phyloP scores from a whole-genome alignment of 2,888 invertebrate genomes.

The Ochropleura leucogaster region DNA sequence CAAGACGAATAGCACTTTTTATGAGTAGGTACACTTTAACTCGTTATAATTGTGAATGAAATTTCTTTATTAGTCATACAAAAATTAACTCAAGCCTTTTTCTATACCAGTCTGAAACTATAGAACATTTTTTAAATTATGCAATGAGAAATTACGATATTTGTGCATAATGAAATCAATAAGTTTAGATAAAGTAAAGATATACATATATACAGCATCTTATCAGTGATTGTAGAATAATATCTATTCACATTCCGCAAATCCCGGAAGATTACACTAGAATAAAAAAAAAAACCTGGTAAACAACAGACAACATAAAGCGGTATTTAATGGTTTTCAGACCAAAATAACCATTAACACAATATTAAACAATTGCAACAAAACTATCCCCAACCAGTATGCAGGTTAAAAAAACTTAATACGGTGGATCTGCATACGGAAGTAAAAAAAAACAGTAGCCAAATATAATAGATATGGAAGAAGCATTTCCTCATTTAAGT shows the following conservation, averaged over 20 bases:
- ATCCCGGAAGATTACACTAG: neutral
- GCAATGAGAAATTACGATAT: neutral
- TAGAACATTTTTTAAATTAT: neutral
- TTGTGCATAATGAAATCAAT: neutral
- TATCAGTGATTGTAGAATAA: conserved; percentile 4
- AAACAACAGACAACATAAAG: neutral
- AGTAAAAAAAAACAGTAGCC: conserved; percentile 28
- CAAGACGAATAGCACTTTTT: neutral
- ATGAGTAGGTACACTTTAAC: neutral
- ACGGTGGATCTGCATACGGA: conserved; percentile 13
- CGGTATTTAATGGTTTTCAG: neutral
- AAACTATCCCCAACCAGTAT: neutral
- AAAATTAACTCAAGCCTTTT: neutral
- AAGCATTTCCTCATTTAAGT: conserved; percentile 29
- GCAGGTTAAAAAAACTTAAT: neutral
- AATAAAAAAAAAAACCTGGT: neutral
- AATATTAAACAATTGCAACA: neutral
- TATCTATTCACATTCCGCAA: neutral
- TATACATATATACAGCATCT: neutral
- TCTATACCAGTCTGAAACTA: neutral
- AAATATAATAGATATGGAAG: conserved; percentile 37
- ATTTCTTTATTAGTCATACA: neutral
- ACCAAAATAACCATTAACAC: neutral
- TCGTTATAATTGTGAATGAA: neutral
- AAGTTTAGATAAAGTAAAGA: neutral